phyloP scores from a whole-genome alignment of 2,113 vertebrate species.

The Anas platyrhynchos region DNA sequence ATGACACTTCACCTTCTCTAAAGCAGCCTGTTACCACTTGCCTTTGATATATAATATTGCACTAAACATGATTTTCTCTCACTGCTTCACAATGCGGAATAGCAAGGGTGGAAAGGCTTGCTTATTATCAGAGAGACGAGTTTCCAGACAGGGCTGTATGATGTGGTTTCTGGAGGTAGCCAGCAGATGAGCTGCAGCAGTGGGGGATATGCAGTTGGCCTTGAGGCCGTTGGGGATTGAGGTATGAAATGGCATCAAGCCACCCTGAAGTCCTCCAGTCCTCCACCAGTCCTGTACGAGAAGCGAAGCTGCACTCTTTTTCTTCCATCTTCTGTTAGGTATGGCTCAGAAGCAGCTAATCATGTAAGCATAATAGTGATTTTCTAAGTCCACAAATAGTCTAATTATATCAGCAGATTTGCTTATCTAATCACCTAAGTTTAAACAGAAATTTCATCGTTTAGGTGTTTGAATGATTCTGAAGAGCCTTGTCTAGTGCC shows the following conservation, averaged over 20 bases:
- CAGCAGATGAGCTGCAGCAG: background rate
- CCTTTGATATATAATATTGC: background rate
- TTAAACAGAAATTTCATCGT: background rate
- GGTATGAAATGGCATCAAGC: background rate
- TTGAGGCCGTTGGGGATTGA: background rate
- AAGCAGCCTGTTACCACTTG: background rate
- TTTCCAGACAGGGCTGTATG: background rate
- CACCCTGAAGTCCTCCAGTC: background rate
- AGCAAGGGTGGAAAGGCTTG: background rate
- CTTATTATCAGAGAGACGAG: background rate
- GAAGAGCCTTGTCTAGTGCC: background rate
- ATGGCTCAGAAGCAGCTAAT: background rate
- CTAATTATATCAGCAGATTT: background rate
- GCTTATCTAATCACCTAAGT: background rate
- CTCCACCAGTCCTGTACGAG: background rate
- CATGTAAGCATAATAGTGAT: background rate
- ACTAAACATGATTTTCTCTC: background rate
- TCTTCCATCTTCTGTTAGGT: background rate
- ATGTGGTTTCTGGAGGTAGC: background rate
- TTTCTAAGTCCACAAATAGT: background rate
- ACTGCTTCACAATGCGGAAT: background rate
- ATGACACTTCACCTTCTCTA: slow-evolving; percentile 22
- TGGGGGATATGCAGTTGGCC: background rate
- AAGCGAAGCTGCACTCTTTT: background rate
- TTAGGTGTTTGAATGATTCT: background rate